Base-by-base conservation (phyloP, 2,113 vertebrate genomes). In the Ibidorhyncha struthersii region DNA sequence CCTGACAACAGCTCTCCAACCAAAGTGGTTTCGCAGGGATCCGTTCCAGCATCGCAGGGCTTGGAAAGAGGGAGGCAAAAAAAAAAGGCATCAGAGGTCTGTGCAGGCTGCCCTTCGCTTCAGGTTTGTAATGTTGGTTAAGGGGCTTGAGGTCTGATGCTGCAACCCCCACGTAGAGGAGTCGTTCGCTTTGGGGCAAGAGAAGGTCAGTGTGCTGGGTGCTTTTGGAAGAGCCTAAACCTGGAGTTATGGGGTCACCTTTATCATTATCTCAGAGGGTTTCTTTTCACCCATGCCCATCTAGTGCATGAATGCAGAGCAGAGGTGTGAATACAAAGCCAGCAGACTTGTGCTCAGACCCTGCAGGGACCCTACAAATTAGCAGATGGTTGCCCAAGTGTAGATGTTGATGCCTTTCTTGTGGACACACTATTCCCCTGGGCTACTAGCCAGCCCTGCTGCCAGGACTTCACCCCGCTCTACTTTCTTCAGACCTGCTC, bases 1-100 rank as follows among this genome's bases (percentile, higher is more conserved):
- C 91, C 81, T 96, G 95, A 93, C 90, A 95, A 95, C 92, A 95
- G 85, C 93, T 96, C 76, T 79, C 85, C 67, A 82, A 55, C 74
- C 49, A n/a, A 74, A 93, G 85, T 80, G 82, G 53, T 93, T 97
- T 96, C 82, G 43, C 70, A 91, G 79, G 85, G 71, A 22, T 88
- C 92, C 72, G 70, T 90, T 96, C 78, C 92, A 96, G 45, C 41
- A 17, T 43, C 2, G 1, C 36, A 56, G 63, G 53, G 36, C 21
- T 79, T 86, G 30, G 67, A 88, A 72, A 72, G 10, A 80, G n/a
- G 26, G 50, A 82, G 18, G 19, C 6, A 34, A 50, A 70, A 45
- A 45, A 45, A 45, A 45, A 32, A 63, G 36, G 43, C 56, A 45
- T 25, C 5, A 1, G 30, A 72, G 53, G 22, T 23, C 40, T 41